Conservation (phyloP, 2,113 vertebrate genomes). For the Thermophis baileyi region DNA sequence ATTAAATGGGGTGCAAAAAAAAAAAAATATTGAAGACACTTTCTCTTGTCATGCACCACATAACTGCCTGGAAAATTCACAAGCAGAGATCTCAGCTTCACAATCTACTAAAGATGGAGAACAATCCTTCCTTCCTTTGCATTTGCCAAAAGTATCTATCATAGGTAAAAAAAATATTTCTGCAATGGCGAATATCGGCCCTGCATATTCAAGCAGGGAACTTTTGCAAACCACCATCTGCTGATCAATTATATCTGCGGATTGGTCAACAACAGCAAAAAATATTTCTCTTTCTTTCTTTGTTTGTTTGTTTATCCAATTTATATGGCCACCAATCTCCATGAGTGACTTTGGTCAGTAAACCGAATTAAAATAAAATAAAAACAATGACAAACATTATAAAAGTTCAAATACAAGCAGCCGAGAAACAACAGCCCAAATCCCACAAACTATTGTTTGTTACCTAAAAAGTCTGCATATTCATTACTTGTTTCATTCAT, state of each 20-base stretch:
- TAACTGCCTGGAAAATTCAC: background rate
- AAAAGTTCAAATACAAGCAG: background rate
- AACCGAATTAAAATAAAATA: background rate
- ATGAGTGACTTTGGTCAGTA: background rate
- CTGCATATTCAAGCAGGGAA: background rate
- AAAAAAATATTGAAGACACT: background rate
- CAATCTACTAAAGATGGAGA: background rate
- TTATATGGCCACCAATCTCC: background rate
- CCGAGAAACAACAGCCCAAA: background rate
- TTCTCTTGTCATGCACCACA: background rate
- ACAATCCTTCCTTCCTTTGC: background rate
- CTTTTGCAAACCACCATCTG: background rate
- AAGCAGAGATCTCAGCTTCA: too few relatives aligned
- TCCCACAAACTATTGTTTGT: background rate
- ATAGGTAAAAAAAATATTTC: background rate
- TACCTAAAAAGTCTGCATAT: background rate
- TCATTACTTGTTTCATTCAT: background rate
- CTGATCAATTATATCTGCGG: background rate
- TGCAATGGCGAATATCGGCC: background rate
- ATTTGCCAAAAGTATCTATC: background rate
- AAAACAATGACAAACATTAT: background rate
- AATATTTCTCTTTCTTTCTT: background rate
- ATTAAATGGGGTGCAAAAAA: too few relatives aligned
- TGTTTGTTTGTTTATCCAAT: accelerated
- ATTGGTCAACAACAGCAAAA: background rate